phyloP scores from a whole-genome alignment of 37 sponge, comb jelly and placozoan species.

The Aphrocallistes beatrix region DNA sequence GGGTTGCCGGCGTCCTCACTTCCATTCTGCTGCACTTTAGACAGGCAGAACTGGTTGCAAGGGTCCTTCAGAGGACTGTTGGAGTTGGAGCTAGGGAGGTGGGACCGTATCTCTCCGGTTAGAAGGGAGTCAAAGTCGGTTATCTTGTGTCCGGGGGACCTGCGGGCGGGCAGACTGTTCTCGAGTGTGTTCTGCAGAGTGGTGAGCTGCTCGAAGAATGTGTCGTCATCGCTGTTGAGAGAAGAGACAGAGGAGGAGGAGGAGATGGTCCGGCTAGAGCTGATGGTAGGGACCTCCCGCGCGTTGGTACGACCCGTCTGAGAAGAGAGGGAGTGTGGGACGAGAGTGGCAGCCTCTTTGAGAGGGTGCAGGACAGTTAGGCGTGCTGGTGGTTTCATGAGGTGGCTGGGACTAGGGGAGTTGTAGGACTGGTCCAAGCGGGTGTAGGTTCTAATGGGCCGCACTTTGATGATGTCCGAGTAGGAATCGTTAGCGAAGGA shows the following conservation, averaged over 20 bases:
- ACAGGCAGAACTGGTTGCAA: not conserved
- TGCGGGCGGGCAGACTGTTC: not conserved
- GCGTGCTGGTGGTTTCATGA: not conserved
- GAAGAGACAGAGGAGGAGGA: not conserved
- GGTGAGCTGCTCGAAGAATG: not conserved
- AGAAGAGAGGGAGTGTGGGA: not conserved
- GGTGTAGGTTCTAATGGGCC: not conserved
- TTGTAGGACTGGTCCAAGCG: not conserved
- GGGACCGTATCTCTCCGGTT: not conserved
- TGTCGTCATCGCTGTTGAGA: not conserved
- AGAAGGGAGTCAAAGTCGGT: not conserved
- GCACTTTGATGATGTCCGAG: not conserved
- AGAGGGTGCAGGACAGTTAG: not conserved
- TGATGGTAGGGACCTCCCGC: not conserved
- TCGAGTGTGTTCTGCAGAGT: not conserved
- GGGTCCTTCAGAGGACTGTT: slow-evolving; percentile 13
- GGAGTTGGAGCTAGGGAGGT: not conserved
- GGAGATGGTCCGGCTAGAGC: not conserved
- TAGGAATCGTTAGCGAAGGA: not conserved
- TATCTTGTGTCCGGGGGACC: not conserved
- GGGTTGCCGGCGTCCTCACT: not conserved
- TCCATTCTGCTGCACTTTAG: not conserved
- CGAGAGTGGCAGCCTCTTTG: not conserved
- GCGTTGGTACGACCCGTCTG: not conserved
- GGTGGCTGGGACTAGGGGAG: not conserved